Evolutionary conservation across 2,888 invertebrate species (phyloP), one percentile per base, ranked within the genome.

Genomic region (Hemicrepidius hirtus): DNA sequence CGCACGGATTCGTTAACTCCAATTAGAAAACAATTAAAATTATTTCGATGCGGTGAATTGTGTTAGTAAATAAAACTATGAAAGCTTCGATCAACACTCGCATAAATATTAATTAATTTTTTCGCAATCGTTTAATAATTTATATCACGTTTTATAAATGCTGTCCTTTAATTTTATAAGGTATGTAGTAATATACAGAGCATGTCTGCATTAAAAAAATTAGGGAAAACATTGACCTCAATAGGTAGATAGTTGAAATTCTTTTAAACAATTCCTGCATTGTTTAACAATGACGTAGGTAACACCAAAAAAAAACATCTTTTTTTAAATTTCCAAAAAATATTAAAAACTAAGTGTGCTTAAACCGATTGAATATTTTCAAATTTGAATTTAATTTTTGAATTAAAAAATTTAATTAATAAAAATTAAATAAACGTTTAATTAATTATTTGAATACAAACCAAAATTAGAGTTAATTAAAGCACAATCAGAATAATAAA

Each of bases 201-300:
- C 75, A 72, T 75, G 76, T 63, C 74, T 72, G 70, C 69, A 68
- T 67, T 73, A 76, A 80, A 79, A 83, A 83, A 83, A 82, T 81
- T 81, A 79, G 82, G 81, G 83, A 83, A 83, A 84, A 83, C 81
- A 80, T 79, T 84, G 84, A 84, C 84, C 84, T 83, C 84, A 83
- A 84, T 84, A 80, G 49, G 44, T 68, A 83, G 83, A 85, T 85
- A 82, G 82, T 84, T 85, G 71, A 77, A 85, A 85, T 85, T 84
- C 85, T 83, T 79, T 80, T 76, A 72, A 80, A 80, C 82, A 82
- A 82, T 82, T 81, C 80, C 73, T 64, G 21, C 62, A 63, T 69
- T 55, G 44, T 37, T 44, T 62, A 68, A 60, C 37, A 68, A 49
- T 62, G 63, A 55, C 69, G 69, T 64, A 24, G 41, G 20, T 20